Evolutionary conservation across 1,140 invertebrate genomes (phyloP).

Genomic region (Stegodyphus mimosarum): DNA sequence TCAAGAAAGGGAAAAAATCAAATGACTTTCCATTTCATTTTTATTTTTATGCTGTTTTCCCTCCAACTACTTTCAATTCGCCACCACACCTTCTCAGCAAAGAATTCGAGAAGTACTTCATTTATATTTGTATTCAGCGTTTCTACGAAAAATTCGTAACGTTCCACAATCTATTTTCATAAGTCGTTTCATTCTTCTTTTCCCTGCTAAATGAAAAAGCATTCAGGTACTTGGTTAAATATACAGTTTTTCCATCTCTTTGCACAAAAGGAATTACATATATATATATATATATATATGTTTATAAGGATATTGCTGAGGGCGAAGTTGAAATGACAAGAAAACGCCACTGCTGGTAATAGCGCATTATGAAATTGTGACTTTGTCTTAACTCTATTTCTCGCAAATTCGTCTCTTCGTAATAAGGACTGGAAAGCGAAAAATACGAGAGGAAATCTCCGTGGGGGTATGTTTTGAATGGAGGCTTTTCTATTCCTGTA

Average conservation of each 20-base stretch:
- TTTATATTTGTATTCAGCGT: not conserved
- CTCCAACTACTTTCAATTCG: not conserved
- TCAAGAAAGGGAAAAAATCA: not conserved
- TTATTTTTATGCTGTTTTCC: not conserved
- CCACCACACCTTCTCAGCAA: not conserved
- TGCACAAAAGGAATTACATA: not conserved
- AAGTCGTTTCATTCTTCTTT: not conserved
- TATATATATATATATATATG: not conserved
- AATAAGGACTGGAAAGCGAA: not conserved
- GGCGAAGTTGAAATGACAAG: not conserved
- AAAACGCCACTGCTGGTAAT: not conserved
- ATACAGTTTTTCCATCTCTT: slow-evolving; percentile 3
- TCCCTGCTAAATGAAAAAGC: slow-evolving; percentile 3
- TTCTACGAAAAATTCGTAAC: not conserved
- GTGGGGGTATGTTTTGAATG: no score
- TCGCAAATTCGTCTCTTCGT: not conserved
- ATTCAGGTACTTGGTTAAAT: not conserved
- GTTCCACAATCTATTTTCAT: not conserved
- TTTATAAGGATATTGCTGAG: not conserved
- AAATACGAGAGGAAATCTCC: not conserved
- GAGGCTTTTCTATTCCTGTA: no score
- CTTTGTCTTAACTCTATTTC: slow-evolving; percentile 5
- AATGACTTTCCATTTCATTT: slow-evolving; percentile 1
- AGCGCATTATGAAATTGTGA: slow-evolving; percentile 3
- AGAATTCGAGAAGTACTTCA: not conserved